Conservation (phyloP, 2,888 invertebrate species). For the Aleiodes testaceus region DNA sequence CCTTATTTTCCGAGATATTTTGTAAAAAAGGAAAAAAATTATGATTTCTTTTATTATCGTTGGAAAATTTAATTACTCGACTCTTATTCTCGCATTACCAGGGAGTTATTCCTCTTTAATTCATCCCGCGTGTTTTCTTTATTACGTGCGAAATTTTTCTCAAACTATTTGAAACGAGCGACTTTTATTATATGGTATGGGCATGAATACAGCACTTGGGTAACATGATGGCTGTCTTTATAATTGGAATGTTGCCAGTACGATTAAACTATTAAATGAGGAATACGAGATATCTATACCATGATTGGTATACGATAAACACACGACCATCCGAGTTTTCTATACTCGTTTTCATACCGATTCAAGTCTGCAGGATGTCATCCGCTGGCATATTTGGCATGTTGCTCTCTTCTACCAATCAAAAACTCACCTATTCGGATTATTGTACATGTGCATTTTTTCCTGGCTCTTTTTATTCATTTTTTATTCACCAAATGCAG, state of each 20-base stretch:
- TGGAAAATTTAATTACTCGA: too few species aligned
- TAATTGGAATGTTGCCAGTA: conserved; percentile 66
- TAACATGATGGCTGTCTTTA: conserved; percentile 25
- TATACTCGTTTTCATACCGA: not conserved
- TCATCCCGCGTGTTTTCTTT: conserved; percentile 57
- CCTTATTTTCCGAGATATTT: too few species aligned
- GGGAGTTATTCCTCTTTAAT: not conserved
- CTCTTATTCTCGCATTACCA: too few species aligned
- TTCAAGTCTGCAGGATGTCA: conserved; percentile 20
- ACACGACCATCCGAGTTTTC: conserved; percentile 21
- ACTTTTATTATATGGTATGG: conserved; percentile 20
- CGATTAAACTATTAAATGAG: conserved; percentile 67
- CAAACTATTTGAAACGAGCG: conserved; percentile 38
- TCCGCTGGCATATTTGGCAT: conserved; percentile 35
- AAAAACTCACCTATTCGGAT: not conserved
- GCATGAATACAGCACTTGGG: conserved; percentile 3
- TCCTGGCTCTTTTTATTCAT: not conserved
- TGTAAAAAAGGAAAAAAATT: too few species aligned
- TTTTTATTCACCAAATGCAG: not conserved
- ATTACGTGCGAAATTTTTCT: conserved; percentile 69
- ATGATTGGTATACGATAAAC: conserved; percentile 15
- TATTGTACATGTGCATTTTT: conserved; percentile 2
- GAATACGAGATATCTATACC: conserved; percentile 23
- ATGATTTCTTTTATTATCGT: too few species aligned
- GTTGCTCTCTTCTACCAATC: conserved; percentile 20